Evolutionary conservation across 2,797 vertebrate species (phyloP), one percentile per base, ranked within the genome.

Genomic region (Mormyrus hasselquistii): DNA sequence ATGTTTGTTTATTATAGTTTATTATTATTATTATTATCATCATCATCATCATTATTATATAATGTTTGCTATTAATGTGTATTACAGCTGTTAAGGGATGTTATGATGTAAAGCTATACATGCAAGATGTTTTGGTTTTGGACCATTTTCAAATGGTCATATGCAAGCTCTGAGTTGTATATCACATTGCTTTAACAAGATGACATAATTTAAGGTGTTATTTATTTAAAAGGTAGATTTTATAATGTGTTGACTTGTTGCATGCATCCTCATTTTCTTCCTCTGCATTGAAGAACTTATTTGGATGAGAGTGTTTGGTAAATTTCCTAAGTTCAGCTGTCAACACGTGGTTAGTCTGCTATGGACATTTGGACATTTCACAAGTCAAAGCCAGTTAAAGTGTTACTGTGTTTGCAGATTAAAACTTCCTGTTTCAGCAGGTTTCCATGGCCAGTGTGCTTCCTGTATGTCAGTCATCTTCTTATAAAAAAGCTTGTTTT

Each of bases 381-480:
- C 19, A 34, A 7, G 25, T 25, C 29, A 38, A 53, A 50, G 19
- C n/a, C 22, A 8, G 49, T 52, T 55, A 50, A 8, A 14, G 22
- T 41, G 5, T 59, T 38, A 14, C 14, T 59, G 19, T 59, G 19
- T 8, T 59, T 57, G 34, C 16, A 59, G 52, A 62, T 44, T 47
- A 87, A 62, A 22, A 57, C 7, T 9, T 59, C 52, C 29, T 62
- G 29, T 19, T 59, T 57, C 29, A 59, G 86, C 9, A 87, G 0
- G 52, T 38, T 53, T 53, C n/a, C 52, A 38, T 19, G 10, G 25
- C 29, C 52, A 41, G 38, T n/a, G 29, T n/a, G 16, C 34, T 87
- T 87, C 53, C 86, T 44, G 86, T 7, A n/a, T 59, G 86, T 10
- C 86, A 57, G 53, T 62, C 86, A 41, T 73, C 65, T 73, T 73